These are phyloP conservation scores for Megalopta genalis DNA, from an alignment of 1,140 invertebrate genomes.

Conservation along the genomic window DNA sequence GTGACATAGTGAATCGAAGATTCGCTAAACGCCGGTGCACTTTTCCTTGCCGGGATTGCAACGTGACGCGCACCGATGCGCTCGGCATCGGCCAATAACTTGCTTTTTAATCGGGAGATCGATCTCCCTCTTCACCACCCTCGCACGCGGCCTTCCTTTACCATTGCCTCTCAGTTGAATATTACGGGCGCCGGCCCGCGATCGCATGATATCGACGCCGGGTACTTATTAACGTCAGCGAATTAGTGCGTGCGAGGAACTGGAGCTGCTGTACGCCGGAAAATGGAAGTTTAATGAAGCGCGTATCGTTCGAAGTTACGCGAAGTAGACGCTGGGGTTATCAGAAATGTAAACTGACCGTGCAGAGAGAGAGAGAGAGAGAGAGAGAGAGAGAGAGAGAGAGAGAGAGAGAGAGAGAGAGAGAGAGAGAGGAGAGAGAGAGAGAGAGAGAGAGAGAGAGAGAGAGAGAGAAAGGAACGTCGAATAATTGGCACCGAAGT, in stretches of 20 bases:
- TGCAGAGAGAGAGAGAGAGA: too few relatives aligned
- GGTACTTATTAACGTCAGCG: not conserved
- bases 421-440: too few relatives aligned
- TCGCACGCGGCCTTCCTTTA: too few relatives aligned
- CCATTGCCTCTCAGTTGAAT: not conserved
- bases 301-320: conserved; percentile 4
- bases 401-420: too few relatives aligned
- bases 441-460: too few relatives aligned
- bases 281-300: conserved; percentile 26
- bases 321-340: not conserved
- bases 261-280: not conserved
- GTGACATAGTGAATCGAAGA: not conserved
- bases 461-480: too few relatives aligned
- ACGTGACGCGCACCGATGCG: not conserved
- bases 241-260: conserved; percentile 10
- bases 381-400: too few relatives aligned
- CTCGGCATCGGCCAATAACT: conserved; percentile 15
- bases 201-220: not conserved
- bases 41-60: conserved; percentile 12
- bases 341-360: not conserved
- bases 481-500: not conserved
- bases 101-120: not conserved
- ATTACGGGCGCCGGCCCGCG: not conserved
- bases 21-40: not conserved
- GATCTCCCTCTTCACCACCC: not conserved